Evolutionary conservation across 2,797 vertebrate genomes (phyloP), one percentile per base, ranked within the genome.

Genomic region (Uromys caudimaculatus): DNA sequence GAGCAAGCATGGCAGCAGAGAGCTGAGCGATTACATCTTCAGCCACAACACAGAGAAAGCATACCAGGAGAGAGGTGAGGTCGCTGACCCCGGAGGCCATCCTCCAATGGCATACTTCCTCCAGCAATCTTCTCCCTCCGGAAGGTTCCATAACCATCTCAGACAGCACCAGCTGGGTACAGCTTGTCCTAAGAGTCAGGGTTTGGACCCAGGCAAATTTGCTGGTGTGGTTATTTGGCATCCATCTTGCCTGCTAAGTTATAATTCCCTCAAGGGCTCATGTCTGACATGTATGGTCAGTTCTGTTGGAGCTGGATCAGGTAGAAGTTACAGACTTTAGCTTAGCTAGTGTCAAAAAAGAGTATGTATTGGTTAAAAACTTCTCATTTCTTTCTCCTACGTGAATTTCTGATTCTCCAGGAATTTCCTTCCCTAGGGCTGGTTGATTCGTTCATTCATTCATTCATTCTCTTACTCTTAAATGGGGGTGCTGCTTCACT

Each of bases 281-380:
- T 69, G 35, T 76, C 75, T 19, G 4, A 38, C 19, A 21, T 71
- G 12, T 54, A n/a, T 38, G 23, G 8, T 24, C 60, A 69, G 60
- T 21, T 47, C 27, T 67, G 29, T 29, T 47, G 50, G 41, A n/a
- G 56, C n/a, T 64, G n/a, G n/a, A 24, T 56, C 38, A 67, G 24
- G n/a, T 86, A 93, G 64, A 86, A 82, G 21, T 56, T 85, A 41
- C 64, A 2, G 77, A 76, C 54, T 95, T 89, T 77, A 64, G 54
- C 76, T 95, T 92, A 84, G 58, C 87, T 94, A 52, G 3, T 73
- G 32, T 93, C 38, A 93, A 71, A 93, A 88, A 3, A 90, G 82
- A 76, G 85, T 88, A n/a, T 95, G 76, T 56, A 27, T 41, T 67
- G 67, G 35, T 56, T 90, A 75, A 95, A 95, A 92, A 17, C 35